These are phyloP conservation scores for Drosophila sp. DNA, from an alignment of 1,140 invertebrate genomes.

Conservation along the genomic window DNA sequence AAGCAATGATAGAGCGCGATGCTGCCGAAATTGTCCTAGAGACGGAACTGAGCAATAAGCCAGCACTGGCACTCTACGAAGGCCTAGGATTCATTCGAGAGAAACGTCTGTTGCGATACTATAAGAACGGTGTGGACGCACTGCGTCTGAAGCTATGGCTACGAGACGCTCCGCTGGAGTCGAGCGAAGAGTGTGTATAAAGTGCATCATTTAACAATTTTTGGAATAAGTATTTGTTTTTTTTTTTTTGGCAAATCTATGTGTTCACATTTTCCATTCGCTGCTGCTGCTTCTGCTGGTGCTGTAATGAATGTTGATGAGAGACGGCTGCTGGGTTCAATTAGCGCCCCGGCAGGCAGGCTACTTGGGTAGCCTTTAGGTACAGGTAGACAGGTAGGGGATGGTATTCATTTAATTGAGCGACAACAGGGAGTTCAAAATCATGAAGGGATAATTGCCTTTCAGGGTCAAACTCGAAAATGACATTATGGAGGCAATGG, in stretches of 20 bases:
- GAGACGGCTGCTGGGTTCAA: conserved; percentile 33
- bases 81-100: conserved; percentile 98
- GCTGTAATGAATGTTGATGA: not conserved
- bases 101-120: conserved; percentile 98
- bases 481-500: conserved; percentile 42
- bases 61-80: conserved; percentile 96
- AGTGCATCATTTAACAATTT: conserved; percentile 1
- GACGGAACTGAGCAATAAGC: conserved; percentile 98
- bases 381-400: conserved; percentile 51
- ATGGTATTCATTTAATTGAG: conserved; percentile 58
- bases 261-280: not conserved
- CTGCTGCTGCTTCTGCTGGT: too few relatives aligned
- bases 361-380: conserved; percentile 47
- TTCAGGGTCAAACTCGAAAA: conserved; percentile 58
- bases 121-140: conserved; percentile 99
- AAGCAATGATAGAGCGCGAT: conserved; percentile 95
- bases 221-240: not conserved
- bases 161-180: conserved; percentile 84
- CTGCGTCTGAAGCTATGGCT: conserved; percentile 97
- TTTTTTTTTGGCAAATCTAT: not conserved
- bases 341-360: conserved; percentile 60
- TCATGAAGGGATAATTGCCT: conserved; percentile 65
- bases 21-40: conserved; percentile 98
- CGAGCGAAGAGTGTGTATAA: not conserved
- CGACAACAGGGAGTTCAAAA: conserved; percentile 33